Base-by-base conservation (phyloP, 2,888 invertebrate species). In the Allolobophora icterica region DNA sequence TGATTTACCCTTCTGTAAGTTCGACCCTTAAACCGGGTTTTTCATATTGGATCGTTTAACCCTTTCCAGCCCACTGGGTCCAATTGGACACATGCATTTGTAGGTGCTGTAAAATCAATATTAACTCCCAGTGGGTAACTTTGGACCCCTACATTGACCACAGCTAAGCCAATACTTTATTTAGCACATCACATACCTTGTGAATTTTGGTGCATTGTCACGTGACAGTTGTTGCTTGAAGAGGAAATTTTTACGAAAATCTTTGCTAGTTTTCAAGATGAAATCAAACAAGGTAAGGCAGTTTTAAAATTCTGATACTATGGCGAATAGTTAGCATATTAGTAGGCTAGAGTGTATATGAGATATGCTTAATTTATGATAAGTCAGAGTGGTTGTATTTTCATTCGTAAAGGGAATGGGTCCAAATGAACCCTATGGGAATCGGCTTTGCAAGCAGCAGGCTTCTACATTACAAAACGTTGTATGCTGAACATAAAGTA, bases 11-110 rank as follows among this genome's bases (percentile, higher is more conserved):
- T 52, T 52, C 21, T 52, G 6, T 52, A 21, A 19, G 21, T 21
- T 52, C 52, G 5, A 21, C 52, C 52, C 52, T 52, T 52, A 19
- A 21, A 24, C 19, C 21, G 52, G 21, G 13, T 21, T 0, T 19
- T 52, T 52, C 24, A 24, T 24, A 21, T 19, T 52, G 52, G 45
- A 45, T 45, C 45, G 45, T 45, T n/a, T 84, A n/a, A 3, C 83
- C 83, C 83, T 83, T 83, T 83, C 83, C 83, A 33, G 83, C 83
- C 83, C 83, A 83, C 83, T 6, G 83, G 83, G 83, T 83, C 83
- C 83, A 83, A 83, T 83, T 83, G 83, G 83, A 83, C 83, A 5
- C 83, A 83, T 8, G 24, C 24, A 33, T n/a, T 83, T 83, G 33
- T 15, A 83, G 24, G 17, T 33, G 33, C 83, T 83, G 83, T 33